These are phyloP conservation scores for Lepus timidus DNA, from an alignment of 2,113 vertebrate species.

Conservation along the genomic window DNA sequence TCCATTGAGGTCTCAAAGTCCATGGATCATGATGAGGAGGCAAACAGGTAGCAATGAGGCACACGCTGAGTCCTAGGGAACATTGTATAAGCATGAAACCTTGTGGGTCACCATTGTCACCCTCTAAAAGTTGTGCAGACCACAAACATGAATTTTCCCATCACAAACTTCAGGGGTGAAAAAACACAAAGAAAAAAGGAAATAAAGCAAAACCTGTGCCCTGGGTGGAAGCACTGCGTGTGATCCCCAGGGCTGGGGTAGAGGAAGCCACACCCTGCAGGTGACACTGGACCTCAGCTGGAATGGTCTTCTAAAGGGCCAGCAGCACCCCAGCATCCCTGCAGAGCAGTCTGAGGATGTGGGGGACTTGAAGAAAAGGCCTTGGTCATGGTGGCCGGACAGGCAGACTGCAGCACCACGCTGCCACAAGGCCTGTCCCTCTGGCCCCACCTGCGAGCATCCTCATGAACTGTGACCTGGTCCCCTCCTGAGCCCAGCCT, in stretches of 20 bases:
- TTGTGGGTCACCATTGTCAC: not conserved
- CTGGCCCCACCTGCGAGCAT: not conserved
- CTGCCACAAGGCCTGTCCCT: not conserved
- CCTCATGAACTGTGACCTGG: not conserved
- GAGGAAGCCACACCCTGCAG: not conserved
- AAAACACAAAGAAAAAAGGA: not conserved
- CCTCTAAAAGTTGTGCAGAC: not conserved
- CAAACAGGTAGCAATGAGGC: not conserved
- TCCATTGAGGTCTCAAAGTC: slow-evolving; percentile 1
- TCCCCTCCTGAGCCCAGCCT: not conserved
- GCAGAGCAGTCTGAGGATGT: not conserved
- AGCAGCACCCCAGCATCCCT: not conserved
- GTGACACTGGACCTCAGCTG: not conserved
- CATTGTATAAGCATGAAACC: not conserved
- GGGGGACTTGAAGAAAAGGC: not conserved
- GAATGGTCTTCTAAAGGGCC: not conserved
- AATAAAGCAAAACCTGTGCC: not conserved
- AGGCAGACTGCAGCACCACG: not conserved
- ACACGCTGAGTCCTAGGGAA: not conserved
- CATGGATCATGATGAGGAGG: not conserved
- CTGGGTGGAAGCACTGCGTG: not conserved
- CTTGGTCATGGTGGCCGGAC: rapidly evolving
- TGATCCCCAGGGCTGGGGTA: not conserved
- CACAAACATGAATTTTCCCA: not conserved
- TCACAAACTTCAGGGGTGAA: not conserved